These are phyloP conservation scores for Champsocephalus gunnari DNA, from an alignment of 2,797 vertebrate species.

Conservation along the genomic window DNA sequence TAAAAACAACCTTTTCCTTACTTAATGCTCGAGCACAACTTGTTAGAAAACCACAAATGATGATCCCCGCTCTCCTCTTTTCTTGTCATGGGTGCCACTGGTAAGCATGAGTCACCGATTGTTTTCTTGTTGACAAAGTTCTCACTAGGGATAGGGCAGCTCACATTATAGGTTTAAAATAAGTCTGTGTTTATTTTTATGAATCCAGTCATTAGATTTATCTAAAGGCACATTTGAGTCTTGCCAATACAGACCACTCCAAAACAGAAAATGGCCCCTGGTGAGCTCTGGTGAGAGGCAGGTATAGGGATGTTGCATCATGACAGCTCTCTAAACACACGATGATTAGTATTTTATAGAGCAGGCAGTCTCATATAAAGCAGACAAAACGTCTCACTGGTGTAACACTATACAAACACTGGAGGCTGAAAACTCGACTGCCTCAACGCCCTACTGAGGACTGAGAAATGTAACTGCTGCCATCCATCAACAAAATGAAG, in stretches of 20 bases:
- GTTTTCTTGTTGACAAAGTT: background rate
- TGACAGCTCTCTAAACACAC: slow-evolving; percentile 7
- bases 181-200: background rate
- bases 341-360: background rate
- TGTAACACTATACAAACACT: slow-evolving; percentile 24
- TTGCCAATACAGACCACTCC: background rate
- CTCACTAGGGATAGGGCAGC: background rate
- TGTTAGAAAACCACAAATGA: background rate
- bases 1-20: background rate
- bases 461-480: slow-evolving; percentile 46
- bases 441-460: slow-evolving; percentile 12
- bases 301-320: slow-evolving; percentile 7
- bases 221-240: background rate
- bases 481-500: slow-evolving; percentile 63
- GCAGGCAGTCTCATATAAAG: background rate
- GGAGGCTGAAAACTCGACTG: slow-evolving; percentile 18
- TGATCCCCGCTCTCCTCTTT: background rate
- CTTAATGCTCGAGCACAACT: background rate
- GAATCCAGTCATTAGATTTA: background rate
- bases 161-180: background rate
- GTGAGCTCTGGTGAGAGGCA: slow-evolving; percentile 8
- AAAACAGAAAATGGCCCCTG: background rate
- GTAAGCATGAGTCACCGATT: background rate
- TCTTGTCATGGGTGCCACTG: background rate
- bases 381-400: background rate